Evolutionary conservation across 2,888 invertebrate species (phyloP), one percentile per base, ranked within the genome.

Genomic region (Strigamia transsilvanica): DNA sequence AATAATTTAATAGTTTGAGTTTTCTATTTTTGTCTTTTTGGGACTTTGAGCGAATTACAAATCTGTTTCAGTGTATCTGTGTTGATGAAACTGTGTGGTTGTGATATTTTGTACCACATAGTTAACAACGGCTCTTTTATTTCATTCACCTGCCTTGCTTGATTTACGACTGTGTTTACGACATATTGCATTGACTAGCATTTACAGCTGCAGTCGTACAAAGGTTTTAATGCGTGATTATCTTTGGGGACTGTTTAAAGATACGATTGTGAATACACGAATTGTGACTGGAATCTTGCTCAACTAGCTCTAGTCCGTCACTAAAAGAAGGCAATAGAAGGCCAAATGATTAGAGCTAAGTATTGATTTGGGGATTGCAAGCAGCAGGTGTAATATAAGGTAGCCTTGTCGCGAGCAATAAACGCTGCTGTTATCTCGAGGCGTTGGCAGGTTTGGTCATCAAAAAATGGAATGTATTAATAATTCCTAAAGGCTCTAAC

Each of bases 381-480:
- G 73, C 73, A 73, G 73, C 73, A 73, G 73, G 73, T 73, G 73
- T 73, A 73, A 73, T 73, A 32, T 73, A 73, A 73, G 73, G 73
- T 73, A 73, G 73, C 73, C 32, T 73, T 73, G 73, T 73, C 73
- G 73, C 32, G 73, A 73, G 73, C 73, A 73, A 73, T 73, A 73
- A 73, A 73, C 73, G 73, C 32, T 73, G 73, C 23, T 73, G 73
- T 73, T 73, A 73, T 73, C 73, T 73, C 73, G 73, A 73, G 73
- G 73, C 73, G 73, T 73, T 73, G 73, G 73, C 73, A 73, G 73
- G 73, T 73, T 73, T 73, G 73, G 73, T 73, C 73, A 73, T 73
- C 73, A 73, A 73, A 73, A 73, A 73, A 73, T 73, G 32, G 73
- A 73, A 73, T 73, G 73, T 73, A 73, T 73, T 73, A 73, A 73